Conservation (phyloP, 2,113 vertebrate species). For the Myiagra hebetior region DNA sequence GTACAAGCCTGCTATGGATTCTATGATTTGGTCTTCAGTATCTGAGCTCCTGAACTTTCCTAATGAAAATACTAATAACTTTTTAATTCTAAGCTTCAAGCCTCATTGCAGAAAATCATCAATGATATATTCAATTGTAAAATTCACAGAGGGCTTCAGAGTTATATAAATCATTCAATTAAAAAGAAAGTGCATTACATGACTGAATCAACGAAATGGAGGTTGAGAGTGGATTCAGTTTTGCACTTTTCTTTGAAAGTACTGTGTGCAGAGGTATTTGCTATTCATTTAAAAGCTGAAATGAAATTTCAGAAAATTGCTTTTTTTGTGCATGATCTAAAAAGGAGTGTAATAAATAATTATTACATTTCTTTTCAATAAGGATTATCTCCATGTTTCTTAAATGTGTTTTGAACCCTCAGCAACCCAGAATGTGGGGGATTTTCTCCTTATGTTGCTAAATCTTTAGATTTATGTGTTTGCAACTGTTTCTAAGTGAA, state of each 20-base stretch:
- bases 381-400: neutral
- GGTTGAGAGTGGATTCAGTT: neutral
- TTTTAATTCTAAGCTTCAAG: conserved; percentile 51
- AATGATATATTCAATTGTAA: conserved; percentile 8
- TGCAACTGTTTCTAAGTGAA: neutral
- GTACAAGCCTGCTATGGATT: neutral
- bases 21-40: neutral
- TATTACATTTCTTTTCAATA: neutral
- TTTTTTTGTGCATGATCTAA: neutral
- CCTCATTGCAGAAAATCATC: conserved; percentile 20
- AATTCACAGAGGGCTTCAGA: conserved; percentile 11
- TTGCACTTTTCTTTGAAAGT: neutral
- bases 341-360: neutral
- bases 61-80: conserved; percentile 25
- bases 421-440: neutral
- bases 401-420: neutral
- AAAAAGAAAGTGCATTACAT: neutral
- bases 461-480: neutral
- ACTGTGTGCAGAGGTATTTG: neutral
- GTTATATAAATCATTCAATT: conserved; percentile 38
- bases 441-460: neutral
- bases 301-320: neutral
- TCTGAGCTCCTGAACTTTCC: conserved; percentile 21
- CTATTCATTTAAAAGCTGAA: neutral
- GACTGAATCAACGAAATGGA: neutral